Evolutionary conservation across 2,888 invertebrate genomes (phyloP), one percentile per base, ranked within the genome.

Genomic region (Netelia melanura): DNA sequence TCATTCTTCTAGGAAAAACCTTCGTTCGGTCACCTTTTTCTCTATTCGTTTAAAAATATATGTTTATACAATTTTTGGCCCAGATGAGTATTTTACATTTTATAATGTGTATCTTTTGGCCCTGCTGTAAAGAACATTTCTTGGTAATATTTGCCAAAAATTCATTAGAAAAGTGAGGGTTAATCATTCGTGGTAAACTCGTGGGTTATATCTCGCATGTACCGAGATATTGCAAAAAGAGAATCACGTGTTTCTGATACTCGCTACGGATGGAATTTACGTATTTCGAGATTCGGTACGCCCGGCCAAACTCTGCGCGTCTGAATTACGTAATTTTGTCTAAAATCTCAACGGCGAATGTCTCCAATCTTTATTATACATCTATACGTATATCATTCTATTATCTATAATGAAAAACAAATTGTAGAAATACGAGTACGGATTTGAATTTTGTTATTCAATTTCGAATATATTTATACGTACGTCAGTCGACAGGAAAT

Each of bases 231-330:
- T 82, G 68, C 80, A 77, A 78, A 68, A 84, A 82, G 68, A 67
- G 21, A 54, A 21, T 48, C 54, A 23, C 58, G 62, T 79, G 52
- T 54, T 67, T 71, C 64, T 77, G 77, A 64, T 85, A 85, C 56
- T 79, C 75, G 78, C 79, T 70, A 83, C 52, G 81, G 81, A 90
- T 87, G 83, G 87, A 88, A 90, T 87, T 87, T 81, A 89, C 87
- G 88, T 89, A 90, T 90, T 90, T 88, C 79, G 86, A 87, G 77
- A 85, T 87, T 89, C 75, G 89, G 87, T 48, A 75, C 89, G 71
- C 62, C 82, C 84, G 87, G 91, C 91, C 91, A 91, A 91, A 89
- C 43, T 81, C 86, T 80, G 85, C 89, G 75, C 86, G 86, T 88
- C 88, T 88, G 86, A 86, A 88, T 91, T 91, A 88, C 87, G 85